These are phyloP conservation scores for Tinamus guttatus DNA, from an alignment of 2,113 vertebrate genomes.

Conservation along the genomic window DNA sequence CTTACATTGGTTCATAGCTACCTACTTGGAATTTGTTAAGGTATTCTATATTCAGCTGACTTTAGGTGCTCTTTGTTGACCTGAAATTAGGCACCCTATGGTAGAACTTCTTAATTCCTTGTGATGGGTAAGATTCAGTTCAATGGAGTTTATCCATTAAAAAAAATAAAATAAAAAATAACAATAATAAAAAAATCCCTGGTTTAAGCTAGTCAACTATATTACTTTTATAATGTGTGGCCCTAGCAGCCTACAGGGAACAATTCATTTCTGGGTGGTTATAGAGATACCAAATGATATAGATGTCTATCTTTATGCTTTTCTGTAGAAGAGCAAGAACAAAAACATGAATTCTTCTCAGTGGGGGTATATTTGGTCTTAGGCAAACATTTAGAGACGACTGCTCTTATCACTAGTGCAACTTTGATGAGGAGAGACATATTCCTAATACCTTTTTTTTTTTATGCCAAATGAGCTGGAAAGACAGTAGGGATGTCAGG, in stretches of 20 bases:
- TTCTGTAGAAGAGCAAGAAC: background rate
- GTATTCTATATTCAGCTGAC: rapidly evolving
- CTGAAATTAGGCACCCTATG: background rate
- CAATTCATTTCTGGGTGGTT: background rate
- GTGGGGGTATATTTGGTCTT: background rate
- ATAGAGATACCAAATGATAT: background rate
- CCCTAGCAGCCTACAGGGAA: no score
- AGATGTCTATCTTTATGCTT: background rate
- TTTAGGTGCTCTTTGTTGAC: background rate
- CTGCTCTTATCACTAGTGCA: background rate
- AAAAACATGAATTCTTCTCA: background rate
- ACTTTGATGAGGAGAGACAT: background rate
- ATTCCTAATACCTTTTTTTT: background rate
- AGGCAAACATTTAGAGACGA: background rate
- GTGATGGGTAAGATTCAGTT: background rate
- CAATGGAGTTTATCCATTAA: background rate
- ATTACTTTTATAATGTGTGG: rapidly evolving
- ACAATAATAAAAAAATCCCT: background rate
- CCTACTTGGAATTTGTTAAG: background rate
- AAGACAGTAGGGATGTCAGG: background rate
- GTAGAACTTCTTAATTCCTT: background rate
- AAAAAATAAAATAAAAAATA: no score
- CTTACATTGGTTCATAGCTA: background rate
- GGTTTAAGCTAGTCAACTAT: background rate
- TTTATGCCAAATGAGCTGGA: constrained; percentile 24